These are phyloP conservation scores for Meteorus cinctellus DNA, from an alignment of 2,888 invertebrate species.

Conservation along the genomic window DNA sequence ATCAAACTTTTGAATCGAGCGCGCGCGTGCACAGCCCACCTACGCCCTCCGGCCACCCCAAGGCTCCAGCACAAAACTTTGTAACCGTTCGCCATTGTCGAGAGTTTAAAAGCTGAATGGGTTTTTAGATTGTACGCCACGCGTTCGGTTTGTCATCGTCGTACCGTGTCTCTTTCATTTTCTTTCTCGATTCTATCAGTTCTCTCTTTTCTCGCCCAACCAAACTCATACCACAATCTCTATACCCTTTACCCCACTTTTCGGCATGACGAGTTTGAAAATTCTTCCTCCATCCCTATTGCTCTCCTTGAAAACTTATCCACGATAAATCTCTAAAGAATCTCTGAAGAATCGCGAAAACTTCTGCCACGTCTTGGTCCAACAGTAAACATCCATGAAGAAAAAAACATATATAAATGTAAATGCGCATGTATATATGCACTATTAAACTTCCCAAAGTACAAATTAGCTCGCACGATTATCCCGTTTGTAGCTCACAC, in stretches of 20 bases:
- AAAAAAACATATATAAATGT: constrained; percentile 8
- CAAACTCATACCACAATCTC: neutral
- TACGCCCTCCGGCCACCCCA: constrained; percentile 44
- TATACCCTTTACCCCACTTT: constrained; percentile 39
- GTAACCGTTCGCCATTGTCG: constrained; percentile 68
- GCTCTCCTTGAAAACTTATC: constrained; percentile 21
- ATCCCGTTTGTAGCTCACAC: constrained; percentile 11
- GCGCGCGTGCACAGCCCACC: constrained; percentile 38
- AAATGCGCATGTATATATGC: neutral
- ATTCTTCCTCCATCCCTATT: constrained; percentile 56
- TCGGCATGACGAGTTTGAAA: constrained; percentile 54
- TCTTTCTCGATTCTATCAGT: constrained; percentile 15
- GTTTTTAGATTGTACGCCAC: constrained; percentile 70
- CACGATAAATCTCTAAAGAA: constrained; percentile 42
- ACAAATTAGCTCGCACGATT: constrained; percentile 19
- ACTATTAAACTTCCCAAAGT: neutral
- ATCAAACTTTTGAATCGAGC: constrained; percentile 72
- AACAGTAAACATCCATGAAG: constrained; percentile 27
- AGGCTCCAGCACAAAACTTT: constrained; percentile 62
- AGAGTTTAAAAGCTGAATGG: constrained; percentile 73
- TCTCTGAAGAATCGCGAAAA: constrained; percentile 36
- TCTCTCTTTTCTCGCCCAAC: constrained; percentile 2
- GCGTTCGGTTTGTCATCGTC: constrained; percentile 69
- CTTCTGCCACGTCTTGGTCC: constrained; percentile 24
- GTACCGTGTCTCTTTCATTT: constrained; percentile 37